Percentiles rank a stretch among this genome's conserved stretches.
Conservation (phyloP, 2,888 invertebrate genomes). For the Caenorhabditis doughertyi region DNA sequence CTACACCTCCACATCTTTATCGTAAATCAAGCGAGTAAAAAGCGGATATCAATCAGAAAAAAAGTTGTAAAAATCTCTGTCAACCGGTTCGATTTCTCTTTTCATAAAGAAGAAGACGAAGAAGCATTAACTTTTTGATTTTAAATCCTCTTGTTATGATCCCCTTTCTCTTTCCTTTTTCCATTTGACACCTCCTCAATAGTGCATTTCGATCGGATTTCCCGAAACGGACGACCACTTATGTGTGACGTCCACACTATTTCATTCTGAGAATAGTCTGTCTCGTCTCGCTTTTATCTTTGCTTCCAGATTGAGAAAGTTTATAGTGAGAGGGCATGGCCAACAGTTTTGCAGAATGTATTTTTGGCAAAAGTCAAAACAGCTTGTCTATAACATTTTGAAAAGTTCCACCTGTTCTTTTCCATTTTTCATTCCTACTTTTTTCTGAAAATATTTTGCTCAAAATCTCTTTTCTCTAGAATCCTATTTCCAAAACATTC, state of each 20-base stretch:
- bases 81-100: conserved; percentile 24
- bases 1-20: too few species aligned
- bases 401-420: too few species aligned
- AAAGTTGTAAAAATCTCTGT: conserved; percentile 46
- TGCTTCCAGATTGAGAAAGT: neutral
- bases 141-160: neutral
- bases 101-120: too few species aligned
- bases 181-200: conserved; percentile 24
- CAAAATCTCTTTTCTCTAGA: too few species aligned
- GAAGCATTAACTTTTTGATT: conserved; percentile 48
- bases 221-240: conserved; percentile 6
- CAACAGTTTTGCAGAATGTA: too few species aligned
- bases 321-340: neutral
- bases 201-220: conserved; percentile 32
- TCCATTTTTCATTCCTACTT: too few species aligned
- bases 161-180: neutral
- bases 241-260: conserved; percentile 11
- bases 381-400: too few species aligned
- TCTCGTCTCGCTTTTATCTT: neutral
- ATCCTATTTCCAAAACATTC: too few species aligned
- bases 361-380: too few species aligned
- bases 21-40: conserved; percentile 44
- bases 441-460: too few species aligned
- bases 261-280: neutral
- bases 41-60: conserved; percentile 53